phyloP scores from a whole-genome alignment of 2,888 invertebrate genomes.

The Protophormia terraenovae region DNA sequence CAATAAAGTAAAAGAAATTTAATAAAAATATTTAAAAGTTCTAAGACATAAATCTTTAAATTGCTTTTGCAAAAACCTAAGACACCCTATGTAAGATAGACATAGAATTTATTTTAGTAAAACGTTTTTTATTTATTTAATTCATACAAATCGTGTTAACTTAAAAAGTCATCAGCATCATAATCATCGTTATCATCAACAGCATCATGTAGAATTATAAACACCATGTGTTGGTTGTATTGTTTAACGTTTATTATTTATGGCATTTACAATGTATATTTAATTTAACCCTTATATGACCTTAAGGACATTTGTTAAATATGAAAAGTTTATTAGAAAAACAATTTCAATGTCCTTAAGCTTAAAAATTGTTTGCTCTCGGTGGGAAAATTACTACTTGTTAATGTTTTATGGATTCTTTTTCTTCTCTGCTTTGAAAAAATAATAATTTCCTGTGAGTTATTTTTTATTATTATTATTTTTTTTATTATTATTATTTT shows the following conservation, averaged over 20 bases:
- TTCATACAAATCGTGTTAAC: background rate
- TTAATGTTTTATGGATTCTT: background rate
- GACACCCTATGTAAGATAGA: background rate
- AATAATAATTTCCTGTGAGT: background rate
- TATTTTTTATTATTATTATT: background rate
- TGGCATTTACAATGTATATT: background rate
- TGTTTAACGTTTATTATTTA: background rate
- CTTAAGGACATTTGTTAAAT: background rate
- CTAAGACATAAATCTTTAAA: background rate
- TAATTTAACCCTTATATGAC: background rate
- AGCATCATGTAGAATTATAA: slow-evolving; percentile 9
- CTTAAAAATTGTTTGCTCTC: background rate
- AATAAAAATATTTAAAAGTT: background rate
- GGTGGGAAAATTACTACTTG: background rate
- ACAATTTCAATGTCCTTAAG: too few species aligned
- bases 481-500: too few species aligned
- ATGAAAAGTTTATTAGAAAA: too few species aligned
- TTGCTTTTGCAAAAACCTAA: background rate
- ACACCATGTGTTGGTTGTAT: background rate
- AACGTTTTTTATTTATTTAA: background rate
- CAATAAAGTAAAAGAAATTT: background rate
- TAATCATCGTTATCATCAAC: background rate
- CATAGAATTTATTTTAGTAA: background rate
- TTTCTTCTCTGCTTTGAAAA: too few species aligned
- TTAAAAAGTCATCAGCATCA: background rate